Base-by-base conservation (phyloP, 1,140 invertebrate species). In the Cyclina sinensis region DNA sequence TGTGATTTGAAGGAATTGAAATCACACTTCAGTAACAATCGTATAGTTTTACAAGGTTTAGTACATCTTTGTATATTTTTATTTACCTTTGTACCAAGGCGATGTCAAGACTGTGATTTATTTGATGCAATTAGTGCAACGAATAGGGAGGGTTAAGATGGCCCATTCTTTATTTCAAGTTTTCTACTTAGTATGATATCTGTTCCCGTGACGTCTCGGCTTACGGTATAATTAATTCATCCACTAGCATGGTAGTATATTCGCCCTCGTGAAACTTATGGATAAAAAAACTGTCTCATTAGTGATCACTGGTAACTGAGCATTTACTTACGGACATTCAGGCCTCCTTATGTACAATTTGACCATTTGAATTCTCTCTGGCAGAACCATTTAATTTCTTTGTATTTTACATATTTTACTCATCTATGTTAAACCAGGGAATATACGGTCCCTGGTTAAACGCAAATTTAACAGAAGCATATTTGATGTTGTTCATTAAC, bases 161-260 rank as follows among this genome's bases (percentile, higher is more conserved):
- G 65, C 32, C 35, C 24, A 39, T 70, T 39, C 32, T 39, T 35
- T 27, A 57, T 57, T 57, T 24, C 24, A 18, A n/a, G 54, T 57
- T 57, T 57, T 24, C 54, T 24, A 35, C 32, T 70, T 30, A n/a
- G n/a, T 30, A 7, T 35, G 30, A 30, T 16, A 70, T 1, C 65
- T 18, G 32, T 70, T n/a, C 65, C 5, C 32, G 27, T 39, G 65
- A 70, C 65, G 37, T 35, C 65, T 70, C 35, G 5, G 9, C 65
- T 70, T 70, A 70, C 65, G 3, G 65, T 70, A 14, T 70, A 39
- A 70, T 70, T 70, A 70, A 70, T 70, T 70, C 65, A 70, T 37
- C 1, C 24, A 37, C 57, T 27, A 62, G n/a, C n/a, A n/a, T n/a
- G n/a, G n/a, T n/a, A n/a, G 57, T 62, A 62, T 43, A 43, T 62